Conservation (phyloP, 64 coral and sea anemone species). For the Porites lutea region DNA sequence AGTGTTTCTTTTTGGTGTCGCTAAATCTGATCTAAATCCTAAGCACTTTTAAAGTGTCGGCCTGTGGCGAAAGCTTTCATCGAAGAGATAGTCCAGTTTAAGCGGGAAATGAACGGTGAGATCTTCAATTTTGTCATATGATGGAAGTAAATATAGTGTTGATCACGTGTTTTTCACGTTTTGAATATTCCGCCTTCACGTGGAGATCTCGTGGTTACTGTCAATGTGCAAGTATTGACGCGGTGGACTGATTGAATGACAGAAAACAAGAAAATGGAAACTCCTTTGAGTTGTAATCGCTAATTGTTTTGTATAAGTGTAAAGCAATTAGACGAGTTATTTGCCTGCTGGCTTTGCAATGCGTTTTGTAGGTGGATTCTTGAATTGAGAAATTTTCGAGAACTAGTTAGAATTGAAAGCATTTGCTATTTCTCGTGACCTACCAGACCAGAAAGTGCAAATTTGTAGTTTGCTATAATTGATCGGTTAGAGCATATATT, state of each 20-base stretch:
- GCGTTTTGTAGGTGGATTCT: neutral
- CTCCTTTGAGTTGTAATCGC: neutral
- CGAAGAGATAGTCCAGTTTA: neutral
- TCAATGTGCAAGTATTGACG: neutral
- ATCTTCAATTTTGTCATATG: neutral
- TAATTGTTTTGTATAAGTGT: neutral
- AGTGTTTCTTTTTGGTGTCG: neutral
- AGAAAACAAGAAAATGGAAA: neutral
- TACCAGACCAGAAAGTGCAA: neutral
- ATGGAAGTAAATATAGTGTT: neutral
- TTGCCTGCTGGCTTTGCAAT: neutral
- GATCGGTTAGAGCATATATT: too few species aligned
- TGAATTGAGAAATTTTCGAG: neutral
- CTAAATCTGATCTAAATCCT: neutral
- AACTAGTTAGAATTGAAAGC: neutral
- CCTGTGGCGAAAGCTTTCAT: neutral
- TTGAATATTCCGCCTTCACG: neutral
- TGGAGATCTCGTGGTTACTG: neutral
- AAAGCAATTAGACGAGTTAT: neutral
- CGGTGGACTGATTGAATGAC: too few species aligned
- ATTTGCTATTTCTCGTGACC: neutral
- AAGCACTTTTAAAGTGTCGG: slow-evolving; percentile 13
- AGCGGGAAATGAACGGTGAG: neutral
- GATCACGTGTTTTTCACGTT: too few species aligned
- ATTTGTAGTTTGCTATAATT: neutral